phyloP scores from a whole-genome alignment of 2,113 vertebrate genomes.

The Alexandromys fortis region DNA sequence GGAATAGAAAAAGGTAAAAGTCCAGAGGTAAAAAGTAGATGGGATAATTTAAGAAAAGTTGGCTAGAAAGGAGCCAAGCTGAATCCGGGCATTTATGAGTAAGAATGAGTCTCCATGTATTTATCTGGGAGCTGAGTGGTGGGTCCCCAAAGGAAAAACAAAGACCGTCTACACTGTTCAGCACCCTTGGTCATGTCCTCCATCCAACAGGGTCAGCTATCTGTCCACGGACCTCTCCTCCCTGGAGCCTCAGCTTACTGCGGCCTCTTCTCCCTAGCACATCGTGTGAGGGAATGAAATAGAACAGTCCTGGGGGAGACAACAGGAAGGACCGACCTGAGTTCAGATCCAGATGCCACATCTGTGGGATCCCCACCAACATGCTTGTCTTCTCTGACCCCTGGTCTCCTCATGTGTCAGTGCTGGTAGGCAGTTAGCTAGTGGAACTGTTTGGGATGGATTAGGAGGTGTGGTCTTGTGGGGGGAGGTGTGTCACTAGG shows the following conservation, averaged over 20 bases:
- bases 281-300: not conserved
- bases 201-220: accelerated
- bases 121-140: too few species aligned
- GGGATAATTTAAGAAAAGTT: too few species aligned
- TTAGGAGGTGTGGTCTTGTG: not conserved
- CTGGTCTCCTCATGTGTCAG: not conserved
- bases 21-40: too few species aligned
- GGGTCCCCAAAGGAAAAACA: too few species aligned
- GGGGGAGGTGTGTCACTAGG: not conserved
- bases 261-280: too few species aligned
- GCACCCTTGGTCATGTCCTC: accelerated
- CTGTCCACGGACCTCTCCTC: accelerated
- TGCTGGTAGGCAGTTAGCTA: too few species aligned
- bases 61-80: too few species aligned
- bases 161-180: not conserved
- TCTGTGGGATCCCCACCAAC: not conserved
- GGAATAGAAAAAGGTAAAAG: too few species aligned
- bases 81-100: too few species aligned
- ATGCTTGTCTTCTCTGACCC: not conserved
- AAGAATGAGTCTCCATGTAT: too few species aligned
- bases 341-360: not conserved
- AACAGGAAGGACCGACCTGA: not conserved
- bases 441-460: not conserved
- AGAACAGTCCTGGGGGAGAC: not conserved
- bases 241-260: not conserved